phyloP scores from a whole-genome alignment of 1,140 invertebrate genomes.

The Drosophila ogumai region DNA sequence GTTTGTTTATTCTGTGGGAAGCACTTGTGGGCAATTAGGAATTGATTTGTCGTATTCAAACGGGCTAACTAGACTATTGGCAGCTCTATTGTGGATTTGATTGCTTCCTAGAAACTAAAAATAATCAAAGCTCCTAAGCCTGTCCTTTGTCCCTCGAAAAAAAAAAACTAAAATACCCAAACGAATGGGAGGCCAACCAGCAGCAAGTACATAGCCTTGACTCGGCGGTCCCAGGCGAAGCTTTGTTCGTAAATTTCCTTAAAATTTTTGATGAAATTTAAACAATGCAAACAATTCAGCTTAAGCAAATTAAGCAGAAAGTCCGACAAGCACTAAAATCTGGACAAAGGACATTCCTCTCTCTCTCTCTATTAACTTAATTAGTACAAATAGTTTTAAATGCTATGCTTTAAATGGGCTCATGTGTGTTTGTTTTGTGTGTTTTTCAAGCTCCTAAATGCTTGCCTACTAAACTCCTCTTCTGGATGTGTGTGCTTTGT shows the following conservation, averaged over 20 bases:
- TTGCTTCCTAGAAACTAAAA: constrained; percentile 34
- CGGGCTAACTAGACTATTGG: constrained; percentile 50
- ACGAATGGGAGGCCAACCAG: constrained; percentile 6
- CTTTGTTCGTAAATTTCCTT: constrained; percentile 7
- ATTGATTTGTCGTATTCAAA: constrained; percentile 58
- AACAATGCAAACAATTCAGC: constrained; percentile 50
- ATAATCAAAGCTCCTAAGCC: constrained; percentile 37
- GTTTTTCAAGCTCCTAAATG: constrained; percentile 55
- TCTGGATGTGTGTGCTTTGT: constrained; percentile 29
- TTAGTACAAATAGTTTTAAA: constrained; percentile 56
- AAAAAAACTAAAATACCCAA: constrained; percentile 12
- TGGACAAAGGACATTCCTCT: constrained; percentile 18
- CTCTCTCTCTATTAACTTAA: constrained; percentile 22
- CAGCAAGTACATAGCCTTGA: constrained; percentile 8
- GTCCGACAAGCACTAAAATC: constrained; percentile 19
- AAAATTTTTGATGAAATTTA: constrained; percentile 4
- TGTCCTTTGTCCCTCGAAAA: constrained; percentile 21
- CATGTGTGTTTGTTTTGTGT: constrained; percentile 31
- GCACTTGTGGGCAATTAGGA: constrained; percentile 75
- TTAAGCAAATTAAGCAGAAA: constrained; percentile 56
- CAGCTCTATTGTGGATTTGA: constrained; percentile 60
- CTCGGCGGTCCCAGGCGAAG: background rate
- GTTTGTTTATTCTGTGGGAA: constrained; percentile 63
- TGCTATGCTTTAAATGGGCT: constrained; percentile 59
- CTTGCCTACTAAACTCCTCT: constrained; percentile 50